These are phyloP conservation scores for Dryobota labecula DNA, from an alignment of 2,888 invertebrate species.

Conservation along the genomic window DNA sequence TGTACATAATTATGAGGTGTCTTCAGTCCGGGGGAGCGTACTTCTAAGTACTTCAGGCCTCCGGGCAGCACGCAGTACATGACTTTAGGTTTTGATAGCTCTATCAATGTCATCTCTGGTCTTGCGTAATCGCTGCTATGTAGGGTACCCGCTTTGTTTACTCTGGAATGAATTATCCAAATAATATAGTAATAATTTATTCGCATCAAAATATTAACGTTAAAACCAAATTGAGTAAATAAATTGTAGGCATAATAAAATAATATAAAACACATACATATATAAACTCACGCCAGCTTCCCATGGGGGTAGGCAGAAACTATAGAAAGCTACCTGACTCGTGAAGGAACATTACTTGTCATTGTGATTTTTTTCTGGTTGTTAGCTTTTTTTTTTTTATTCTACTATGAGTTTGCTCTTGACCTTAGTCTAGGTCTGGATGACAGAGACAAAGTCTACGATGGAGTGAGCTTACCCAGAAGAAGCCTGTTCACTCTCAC, in stretches of 20 bases:
- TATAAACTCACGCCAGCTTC: too few relatives aligned
- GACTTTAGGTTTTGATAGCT: slow-evolving; percentile 76
- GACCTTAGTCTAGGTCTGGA: too few relatives aligned
- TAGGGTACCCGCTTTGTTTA: slow-evolving; percentile 22
- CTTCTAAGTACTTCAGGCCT: slow-evolving; percentile 91
- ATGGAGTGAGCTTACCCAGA: too few relatives aligned
- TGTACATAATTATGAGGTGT: slow-evolving; percentile 88
- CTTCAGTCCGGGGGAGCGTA: slow-evolving; percentile 90
- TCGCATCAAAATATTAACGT: neutral
- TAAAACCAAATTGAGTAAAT: neutral
- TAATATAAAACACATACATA: neutral
- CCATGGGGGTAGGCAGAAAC: too few relatives aligned
- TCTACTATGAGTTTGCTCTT: too few relatives aligned
- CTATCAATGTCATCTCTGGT: slow-evolving; percentile 69
- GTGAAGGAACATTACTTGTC: too few relatives aligned
- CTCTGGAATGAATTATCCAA: slow-evolving; percentile 30
- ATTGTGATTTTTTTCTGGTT: too few relatives aligned
- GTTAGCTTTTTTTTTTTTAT: too few relatives aligned
- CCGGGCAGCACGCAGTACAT: slow-evolving; percentile 90
- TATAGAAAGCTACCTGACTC: too few relatives aligned
- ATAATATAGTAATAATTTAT: neutral
- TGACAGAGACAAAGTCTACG: too few relatives aligned
- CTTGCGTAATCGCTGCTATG: slow-evolving; percentile 46
- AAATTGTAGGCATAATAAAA: neutral
- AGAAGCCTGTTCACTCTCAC: too few relatives aligned